These are phyloP conservation scores for Crambe crambe DNA, from an alignment of 37 sponge, comb jelly and placozoan species.

Conservation along the genomic window DNA sequence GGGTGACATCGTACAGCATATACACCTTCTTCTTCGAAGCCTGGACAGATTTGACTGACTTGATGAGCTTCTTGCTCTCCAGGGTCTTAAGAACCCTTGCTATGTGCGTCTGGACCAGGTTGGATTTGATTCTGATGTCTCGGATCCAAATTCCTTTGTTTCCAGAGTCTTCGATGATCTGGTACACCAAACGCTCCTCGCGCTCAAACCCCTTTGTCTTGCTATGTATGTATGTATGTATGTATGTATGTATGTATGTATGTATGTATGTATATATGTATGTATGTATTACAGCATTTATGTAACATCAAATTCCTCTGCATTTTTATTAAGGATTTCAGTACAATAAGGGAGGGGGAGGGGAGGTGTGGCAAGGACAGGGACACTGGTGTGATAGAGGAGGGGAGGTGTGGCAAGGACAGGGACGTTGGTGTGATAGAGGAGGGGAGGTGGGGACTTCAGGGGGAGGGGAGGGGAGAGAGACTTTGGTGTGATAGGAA, in stretches of 20 bases:
- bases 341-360: not conserved
- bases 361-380: not conserved
- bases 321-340: not conserved
- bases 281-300: not conserved
- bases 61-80: conserved; percentile 92
- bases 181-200: conserved; percentile 91
- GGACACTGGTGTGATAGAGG: not conserved
- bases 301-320: not conserved
- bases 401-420: not conserved
- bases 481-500: not conserved
- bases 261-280: not conserved
- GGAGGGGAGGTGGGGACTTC: not conserved
- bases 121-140: conserved; percentile 80
- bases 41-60: conserved; percentile 85
- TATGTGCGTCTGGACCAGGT: conserved; percentile 64
- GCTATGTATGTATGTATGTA: conserved; percentile 17
- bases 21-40: conserved; percentile 73
- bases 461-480: not conserved
- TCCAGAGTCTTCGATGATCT: conserved; percentile 86
- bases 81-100: conserved; percentile 75
- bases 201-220: conserved; percentile 87
- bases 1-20: conserved; percentile 85
- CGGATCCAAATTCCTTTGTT: conserved; percentile 96
- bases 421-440: not conserved
- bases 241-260: not conserved